Evolutionary conservation across 1,140 invertebrate genomes (phyloP).

Genomic region (Lepidurus apus): DNA sequence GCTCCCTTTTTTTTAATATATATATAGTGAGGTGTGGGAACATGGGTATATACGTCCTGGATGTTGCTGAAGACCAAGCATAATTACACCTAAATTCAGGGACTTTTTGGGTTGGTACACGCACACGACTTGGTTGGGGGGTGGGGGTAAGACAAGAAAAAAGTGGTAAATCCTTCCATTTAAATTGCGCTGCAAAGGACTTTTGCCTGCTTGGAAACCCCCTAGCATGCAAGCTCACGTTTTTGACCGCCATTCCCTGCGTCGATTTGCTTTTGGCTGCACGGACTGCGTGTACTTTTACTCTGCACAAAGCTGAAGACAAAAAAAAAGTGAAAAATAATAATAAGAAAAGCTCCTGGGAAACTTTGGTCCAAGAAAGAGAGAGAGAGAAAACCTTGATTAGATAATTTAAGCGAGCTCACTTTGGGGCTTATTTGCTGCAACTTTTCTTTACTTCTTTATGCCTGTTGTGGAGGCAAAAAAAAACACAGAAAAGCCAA

Average conservation of each 20-base stretch:
- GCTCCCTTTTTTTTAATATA: not conserved
- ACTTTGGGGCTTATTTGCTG: not conserved
- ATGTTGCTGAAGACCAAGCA: conserved; percentile 10
- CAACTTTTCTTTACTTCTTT: not conserved
- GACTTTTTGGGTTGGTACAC: conserved; percentile 12
- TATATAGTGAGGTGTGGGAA: not conserved
- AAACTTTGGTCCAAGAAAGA: not conserved
- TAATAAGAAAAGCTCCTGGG: not conserved
- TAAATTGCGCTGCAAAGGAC: not conserved
- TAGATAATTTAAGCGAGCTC: conserved; percentile 6
- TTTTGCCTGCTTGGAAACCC: not conserved
- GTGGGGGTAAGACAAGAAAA: not conserved
- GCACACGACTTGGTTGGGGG: not conserved
- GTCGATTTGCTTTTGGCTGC: not conserved
- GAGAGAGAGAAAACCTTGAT: not conserved
- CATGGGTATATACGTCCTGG: not conserved
- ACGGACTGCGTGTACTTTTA: not conserved
- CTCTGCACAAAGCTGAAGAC: not conserved
- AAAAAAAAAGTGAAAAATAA: not conserved
- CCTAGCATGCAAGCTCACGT: conserved; percentile 20
- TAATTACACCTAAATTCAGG: conserved; percentile 15
- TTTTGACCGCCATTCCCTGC: conserved; percentile 17
- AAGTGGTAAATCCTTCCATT: not conserved
- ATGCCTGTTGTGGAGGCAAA: not conserved
- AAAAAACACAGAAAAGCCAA: not conserved